These are phyloP conservation scores for Drosophila tripunctata DNA, from an alignment of 2,888 invertebrate genomes.

Conservation along the genomic window DNA sequence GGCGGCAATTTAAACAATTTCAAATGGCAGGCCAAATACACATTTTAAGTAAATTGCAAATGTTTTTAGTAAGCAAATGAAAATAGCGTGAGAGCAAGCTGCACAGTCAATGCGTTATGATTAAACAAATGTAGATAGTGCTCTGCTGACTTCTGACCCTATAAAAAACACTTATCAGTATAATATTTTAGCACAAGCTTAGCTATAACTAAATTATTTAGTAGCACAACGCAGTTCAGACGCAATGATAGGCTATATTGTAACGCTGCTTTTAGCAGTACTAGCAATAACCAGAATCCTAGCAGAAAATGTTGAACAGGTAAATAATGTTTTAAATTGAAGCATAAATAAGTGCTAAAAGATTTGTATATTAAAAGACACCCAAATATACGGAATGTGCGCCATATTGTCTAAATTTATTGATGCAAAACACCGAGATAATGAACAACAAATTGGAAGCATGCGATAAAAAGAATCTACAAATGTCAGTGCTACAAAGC, in stretches of 20 bases:
- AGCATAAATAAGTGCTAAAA: neutral
- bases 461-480: conserved; percentile 26
- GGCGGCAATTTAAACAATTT: neutral
- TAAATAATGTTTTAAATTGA: neutral
- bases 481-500: conserved; percentile 37
- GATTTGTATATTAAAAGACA: neutral
- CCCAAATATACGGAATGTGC: too few species aligned
- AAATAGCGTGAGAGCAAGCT: neutral
- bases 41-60: too few species aligned
- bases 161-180: conserved; percentile 28
- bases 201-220: neutral
- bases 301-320: neutral
- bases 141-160: conserved; percentile 35
- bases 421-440: conserved; percentile 14
- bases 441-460: conserved; percentile 28
- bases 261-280: too few species aligned
- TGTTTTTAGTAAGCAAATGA: neutral
- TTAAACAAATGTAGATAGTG: too few species aligned
- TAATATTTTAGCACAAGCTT: conserved; percentile 22
- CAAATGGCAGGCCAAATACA: too few species aligned
- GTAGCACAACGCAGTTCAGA: too few species aligned
- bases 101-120: neutral
- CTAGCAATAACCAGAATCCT: neutral
- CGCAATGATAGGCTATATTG: too few species aligned
- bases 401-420: conserved; percentile 28